phyloP scores from a whole-genome alignment of 1,140 invertebrate genomes.

The Luehdorfia chinensis region DNA sequence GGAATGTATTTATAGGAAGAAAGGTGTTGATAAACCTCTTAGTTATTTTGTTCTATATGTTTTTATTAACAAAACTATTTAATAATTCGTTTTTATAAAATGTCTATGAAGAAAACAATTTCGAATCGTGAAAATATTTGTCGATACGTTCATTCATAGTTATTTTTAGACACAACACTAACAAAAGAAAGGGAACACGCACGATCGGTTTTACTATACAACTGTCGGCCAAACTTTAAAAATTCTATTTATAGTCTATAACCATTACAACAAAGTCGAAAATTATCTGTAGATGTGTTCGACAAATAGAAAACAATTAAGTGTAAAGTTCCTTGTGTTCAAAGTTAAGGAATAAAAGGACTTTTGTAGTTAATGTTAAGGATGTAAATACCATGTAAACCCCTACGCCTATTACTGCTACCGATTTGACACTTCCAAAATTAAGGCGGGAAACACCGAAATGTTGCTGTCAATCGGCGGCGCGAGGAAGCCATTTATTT shows the following conservation, averaged over 20 bases:
- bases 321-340: slow-evolving; percentile 1
- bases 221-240: background rate
- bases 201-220: background rate
- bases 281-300: slow-evolving; percentile 1
- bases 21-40: too few relatives aligned
- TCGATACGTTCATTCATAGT: too few relatives aligned
- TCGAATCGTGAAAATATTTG: too few relatives aligned
- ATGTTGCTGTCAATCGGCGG: slow-evolving; percentile 52
- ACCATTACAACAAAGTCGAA: background rate
- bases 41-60: too few relatives aligned
- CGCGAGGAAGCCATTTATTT: slow-evolving; percentile 62
- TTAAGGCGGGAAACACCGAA: slow-evolving; percentile 50
- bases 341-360: too few relatives aligned
- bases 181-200: slow-evolving; percentile 16
- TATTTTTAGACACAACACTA: slow-evolving; percentile 51
- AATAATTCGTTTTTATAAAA: too few relatives aligned
- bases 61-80: too few relatives aligned
- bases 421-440: slow-evolving; percentile 29
- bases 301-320: background rate
- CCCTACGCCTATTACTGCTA: too few relatives aligned
- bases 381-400: too few relatives aligned
- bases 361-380: too few relatives aligned
- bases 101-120: too few relatives aligned
- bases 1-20: too few relatives aligned
- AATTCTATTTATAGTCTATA: slow-evolving; percentile 3